Base-by-base conservation (phyloP, 2,888 invertebrate genomes). In the Hemithea aestivaria region DNA sequence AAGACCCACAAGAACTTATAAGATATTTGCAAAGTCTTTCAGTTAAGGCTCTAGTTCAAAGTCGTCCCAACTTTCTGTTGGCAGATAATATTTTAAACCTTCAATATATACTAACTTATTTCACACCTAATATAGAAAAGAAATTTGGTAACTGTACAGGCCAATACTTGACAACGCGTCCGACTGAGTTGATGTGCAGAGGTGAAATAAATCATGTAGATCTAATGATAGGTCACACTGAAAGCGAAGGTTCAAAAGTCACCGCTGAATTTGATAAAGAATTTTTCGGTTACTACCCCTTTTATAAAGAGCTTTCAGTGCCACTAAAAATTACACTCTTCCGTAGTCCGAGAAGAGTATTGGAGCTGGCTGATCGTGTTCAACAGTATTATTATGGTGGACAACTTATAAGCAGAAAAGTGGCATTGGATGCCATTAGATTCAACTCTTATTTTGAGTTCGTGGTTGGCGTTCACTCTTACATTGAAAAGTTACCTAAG, bases 61-160 rank as follows among this genome's bases (percentile, higher is more conserved):
- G 9, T 6, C 23, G 29, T n/a, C 45, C 45, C 9, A 32, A 45
- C 1, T 32, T 48, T 7, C 21, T 44, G 0, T 7, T 42, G 16
- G 44, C 42, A 6, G 49, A 48, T 12, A 7, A 38, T 20, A 1
- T 22, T 6, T 27, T 26, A 12, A 7, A 10, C 9, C 11, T 6
- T 20, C 9, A 40, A 1, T n/a, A 29, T 7, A 37, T 24, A n/a
- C 28, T 28, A 0, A 6, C 26, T 11, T 42, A 42, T 8, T 52
- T 48, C 12, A 40, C 29, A 10, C 36, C 49, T 7, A 42, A 41
- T 6, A 30, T 49, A 25, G 49, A 52, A 32, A 38, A 42, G n/a
- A 32, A 48, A n/a, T 35, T 40, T 25, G 26, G 11, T 0, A 8
- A 23, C 20, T 36, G 25, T 22, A 8, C 26, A 16, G 32, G 41